Conservation (phyloP, 2,113 vertebrate species). For the Podocnemis expansa region DNA sequence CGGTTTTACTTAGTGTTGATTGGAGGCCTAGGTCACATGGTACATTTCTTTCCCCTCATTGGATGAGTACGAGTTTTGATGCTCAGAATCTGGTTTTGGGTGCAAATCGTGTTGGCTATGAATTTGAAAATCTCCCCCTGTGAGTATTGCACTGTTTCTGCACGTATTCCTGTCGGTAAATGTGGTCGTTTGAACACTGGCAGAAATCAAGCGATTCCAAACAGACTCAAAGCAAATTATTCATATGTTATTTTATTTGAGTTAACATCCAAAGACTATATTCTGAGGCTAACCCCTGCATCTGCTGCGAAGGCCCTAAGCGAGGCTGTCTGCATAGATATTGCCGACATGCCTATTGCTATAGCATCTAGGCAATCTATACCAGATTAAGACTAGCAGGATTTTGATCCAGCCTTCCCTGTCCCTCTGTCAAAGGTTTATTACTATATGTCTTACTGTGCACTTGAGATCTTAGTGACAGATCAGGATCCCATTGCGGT, state of each 20-base stretch:
- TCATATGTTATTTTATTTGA: background rate
- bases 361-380: background rate
- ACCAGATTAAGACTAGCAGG: background rate
- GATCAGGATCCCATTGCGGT: background rate
- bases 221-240: background rate
- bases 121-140: background rate
- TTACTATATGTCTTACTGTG: background rate
- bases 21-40: background rate
- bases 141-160: background rate
- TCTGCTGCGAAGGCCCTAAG: too few species aligned
- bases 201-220: background rate
- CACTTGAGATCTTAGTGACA: background rate
- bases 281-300: background rate
- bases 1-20: background rate
- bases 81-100: background rate
- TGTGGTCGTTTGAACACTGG: background rate
- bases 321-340: background rate
- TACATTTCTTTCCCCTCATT: background rate
- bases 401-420: background rate
- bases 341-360: background rate
- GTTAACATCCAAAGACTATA: background rate
- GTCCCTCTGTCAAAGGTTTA: background rate
- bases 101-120: background rate
- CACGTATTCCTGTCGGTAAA: background rate
- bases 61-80: background rate